Base-by-base conservation (phyloP, 2,888 invertebrate species). In the Coecobrya sp. region DNA sequence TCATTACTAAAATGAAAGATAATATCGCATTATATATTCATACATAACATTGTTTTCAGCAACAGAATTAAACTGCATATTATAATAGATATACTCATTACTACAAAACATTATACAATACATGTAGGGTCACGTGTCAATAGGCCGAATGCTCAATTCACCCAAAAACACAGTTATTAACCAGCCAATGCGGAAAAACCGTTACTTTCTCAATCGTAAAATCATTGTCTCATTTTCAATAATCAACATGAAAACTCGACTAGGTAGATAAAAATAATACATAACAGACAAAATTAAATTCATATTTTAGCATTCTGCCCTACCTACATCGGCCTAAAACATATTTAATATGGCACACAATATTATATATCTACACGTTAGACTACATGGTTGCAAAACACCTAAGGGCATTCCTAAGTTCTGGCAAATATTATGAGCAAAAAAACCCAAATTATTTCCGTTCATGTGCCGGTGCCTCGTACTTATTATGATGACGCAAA, bases 141-240 rank as follows among this genome's bases (percentile, higher is more conserved):
- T 70, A 45, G 49, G 86, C 68, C 68, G 49, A 65, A n/a, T 45
- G 52, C 49, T 68, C 86, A 86, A 86, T 86, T 70, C 49, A 70
- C 70, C 70, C 27, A 65, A 30, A 86, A 86, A 86, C 86, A 86
- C 68, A 86, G 45, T 68, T 86, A 82, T 59, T 49, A 25, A 36
- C 5, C 45, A 49, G 22, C 42, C 36, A 36, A 22, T 4, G 30
- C 25, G 10, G 1, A 22, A 25, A 13, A 49, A 22, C 76, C 76
- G 76, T 76, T 76, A 22, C 8, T 68, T 76, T 49, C 76, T 76
- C 45, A 62, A 73, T 73, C 19, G 4, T 42, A 42, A 73, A 30
- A 49, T 22, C 22, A 76, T 76, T 13, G 62, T 62, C 22, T 22
- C 27, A 25, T 22, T 25, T n/a, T 27, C 62, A 62, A 62, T 25